These are phyloP conservation scores for Pangasius djambal DNA, from an alignment of 2,797 vertebrate species.

Conservation along the genomic window DNA sequence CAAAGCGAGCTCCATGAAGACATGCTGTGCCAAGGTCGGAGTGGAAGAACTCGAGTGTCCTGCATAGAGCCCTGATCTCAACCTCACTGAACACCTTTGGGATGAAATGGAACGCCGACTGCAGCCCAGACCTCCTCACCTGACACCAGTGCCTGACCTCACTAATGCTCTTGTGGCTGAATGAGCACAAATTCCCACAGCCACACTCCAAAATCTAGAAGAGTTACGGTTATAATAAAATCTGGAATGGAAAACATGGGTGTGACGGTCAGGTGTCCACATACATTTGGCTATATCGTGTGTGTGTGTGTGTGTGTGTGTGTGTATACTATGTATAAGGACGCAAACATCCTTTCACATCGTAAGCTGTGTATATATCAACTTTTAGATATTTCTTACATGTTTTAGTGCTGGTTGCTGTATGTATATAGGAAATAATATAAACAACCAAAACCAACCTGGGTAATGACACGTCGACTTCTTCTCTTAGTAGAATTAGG, in stretches of 20 bases:
- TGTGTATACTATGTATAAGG: neutral
- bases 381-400: neutral
- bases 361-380: neutral
- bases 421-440: neutral
- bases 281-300: neutral
- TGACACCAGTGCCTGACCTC: neutral
- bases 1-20: neutral
- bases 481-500: conserved; percentile 3
- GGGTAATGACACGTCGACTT: neutral
- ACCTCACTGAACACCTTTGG: neutral
- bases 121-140: neutral
- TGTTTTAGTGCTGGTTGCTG: neutral
- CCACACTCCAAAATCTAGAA: neutral
- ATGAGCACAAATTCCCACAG: neutral
- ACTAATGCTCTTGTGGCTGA: neutral
- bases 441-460: conserved; percentile 39
- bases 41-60: neutral
- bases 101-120: neutral
- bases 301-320: neutral
- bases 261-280: neutral
- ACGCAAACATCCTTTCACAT: neutral
- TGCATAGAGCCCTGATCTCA: neutral
- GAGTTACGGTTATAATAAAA: neutral
- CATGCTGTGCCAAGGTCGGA: neutral
- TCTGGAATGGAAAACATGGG: neutral